Conservation (phyloP, 1,140 invertebrate genomes). For the Trichonephila clavata region DNA sequence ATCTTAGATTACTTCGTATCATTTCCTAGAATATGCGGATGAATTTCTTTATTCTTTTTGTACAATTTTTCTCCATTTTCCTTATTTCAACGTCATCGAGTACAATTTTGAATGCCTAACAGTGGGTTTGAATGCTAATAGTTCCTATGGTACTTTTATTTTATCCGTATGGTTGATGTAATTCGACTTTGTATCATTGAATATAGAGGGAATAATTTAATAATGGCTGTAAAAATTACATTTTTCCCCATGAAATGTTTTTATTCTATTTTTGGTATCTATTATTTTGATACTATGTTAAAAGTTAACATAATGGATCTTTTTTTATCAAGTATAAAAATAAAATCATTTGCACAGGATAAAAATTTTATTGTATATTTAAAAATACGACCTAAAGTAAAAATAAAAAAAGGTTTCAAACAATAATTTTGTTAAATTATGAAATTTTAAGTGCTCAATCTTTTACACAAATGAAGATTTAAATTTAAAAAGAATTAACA, state of each 20-base stretch:
- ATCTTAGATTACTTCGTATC: neutral
- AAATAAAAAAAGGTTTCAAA: no score
- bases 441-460: no score
- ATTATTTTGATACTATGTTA: no score
- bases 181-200: neutral
- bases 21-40: slow-evolving; percentile 23
- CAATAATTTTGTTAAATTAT: no score
- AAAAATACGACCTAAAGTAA: no score
- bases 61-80: neutral
- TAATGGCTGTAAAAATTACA: neutral
- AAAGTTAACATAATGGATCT: no score
- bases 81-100: neutral
- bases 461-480: no score
- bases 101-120: neutral
- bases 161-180: neutral
- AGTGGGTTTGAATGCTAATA: neutral
- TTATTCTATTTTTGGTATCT: no score
- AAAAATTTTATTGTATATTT: no score
- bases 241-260: neutral
- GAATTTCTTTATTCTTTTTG: neutral
- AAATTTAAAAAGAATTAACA: no score
- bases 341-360: no score
- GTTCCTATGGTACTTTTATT: neutral
- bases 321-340: no score
- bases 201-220: neutral